Conservation (phyloP, 2,113 vertebrate genomes). For the Tachycineta bicolor region DNA sequence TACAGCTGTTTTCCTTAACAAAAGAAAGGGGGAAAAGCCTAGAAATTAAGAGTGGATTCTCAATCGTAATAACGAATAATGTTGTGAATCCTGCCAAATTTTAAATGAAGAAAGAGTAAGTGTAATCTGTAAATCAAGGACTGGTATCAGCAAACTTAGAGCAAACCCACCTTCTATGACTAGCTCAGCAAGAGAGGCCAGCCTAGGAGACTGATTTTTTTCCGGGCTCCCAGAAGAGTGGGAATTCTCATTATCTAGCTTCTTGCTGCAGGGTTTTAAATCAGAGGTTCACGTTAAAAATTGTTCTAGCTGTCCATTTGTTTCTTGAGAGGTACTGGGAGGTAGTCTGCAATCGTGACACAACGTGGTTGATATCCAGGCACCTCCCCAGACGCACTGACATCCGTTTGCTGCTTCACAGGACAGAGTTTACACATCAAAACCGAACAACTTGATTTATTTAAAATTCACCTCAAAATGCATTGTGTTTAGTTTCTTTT, state of each 20-base stretch:
- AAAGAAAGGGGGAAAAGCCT: neutral
- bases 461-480: constrained; percentile 78
- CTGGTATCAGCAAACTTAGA: neutral
- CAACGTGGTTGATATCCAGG: neutral
- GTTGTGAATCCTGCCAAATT: neutral
- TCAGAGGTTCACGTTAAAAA: neutral
- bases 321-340: neutral
- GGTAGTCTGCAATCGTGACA: neutral
- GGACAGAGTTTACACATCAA: constrained; percentile 63
- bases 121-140: neutral
- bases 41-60: neutral
- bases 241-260: neutral
- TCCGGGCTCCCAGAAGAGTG: neutral
- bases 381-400: neutral
- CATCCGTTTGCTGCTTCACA: neutral
- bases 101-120: neutral
- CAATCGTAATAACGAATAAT: neutral
- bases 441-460: constrained; percentile 76
- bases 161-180: neutral
- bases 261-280: neutral
- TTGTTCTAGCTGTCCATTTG: neutral
- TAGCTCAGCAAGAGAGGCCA: neutral
- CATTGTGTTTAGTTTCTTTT: constrained; percentile 71
- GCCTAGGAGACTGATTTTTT: neutral
- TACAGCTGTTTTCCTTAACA: neutral